Conservation (phyloP, 2,888 invertebrate genomes). For the Synanthedon formicaeformis region DNA sequence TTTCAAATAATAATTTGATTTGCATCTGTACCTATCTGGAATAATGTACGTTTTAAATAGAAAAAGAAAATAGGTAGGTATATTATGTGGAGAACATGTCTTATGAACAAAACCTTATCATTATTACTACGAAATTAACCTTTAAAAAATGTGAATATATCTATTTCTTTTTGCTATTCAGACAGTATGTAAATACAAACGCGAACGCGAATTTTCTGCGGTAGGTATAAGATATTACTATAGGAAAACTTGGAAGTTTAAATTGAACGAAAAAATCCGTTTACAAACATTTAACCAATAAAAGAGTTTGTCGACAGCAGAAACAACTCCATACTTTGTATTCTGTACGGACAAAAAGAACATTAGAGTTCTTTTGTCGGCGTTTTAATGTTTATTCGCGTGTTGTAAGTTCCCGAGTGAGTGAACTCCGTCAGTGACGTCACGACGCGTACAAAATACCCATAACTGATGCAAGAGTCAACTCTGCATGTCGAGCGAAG, state of each 20-base stretch:
- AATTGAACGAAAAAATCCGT: neutral
- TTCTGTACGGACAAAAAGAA: neutral
- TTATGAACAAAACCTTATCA: too few species aligned
- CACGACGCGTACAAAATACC: conserved; percentile 1
- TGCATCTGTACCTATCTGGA: too few species aligned
- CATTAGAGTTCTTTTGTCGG: neutral
- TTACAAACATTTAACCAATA: neutral
- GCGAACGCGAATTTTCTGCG: too few species aligned
- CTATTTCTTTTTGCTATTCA: too few species aligned
- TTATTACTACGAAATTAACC: too few species aligned
- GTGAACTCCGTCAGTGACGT: conserved; percentile 28
- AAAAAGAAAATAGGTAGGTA: too few species aligned
- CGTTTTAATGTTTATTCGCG: conserved; percentile 1
- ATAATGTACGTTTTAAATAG: too few species aligned
- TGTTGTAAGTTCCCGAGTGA: conserved; percentile 31
- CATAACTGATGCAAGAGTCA: neutral
- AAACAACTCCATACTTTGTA: neutral
- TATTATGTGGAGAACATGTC: too few species aligned
- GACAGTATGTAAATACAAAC: too few species aligned
- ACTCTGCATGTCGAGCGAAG: neutral
- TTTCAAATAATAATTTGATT: too few species aligned
- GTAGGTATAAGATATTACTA: too few species aligned
- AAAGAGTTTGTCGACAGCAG: neutral
- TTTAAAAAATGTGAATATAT: too few species aligned
- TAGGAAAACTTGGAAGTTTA: neutral